Base-by-base conservation (phyloP, 2,797 vertebrate species). In the Babyrousa celebensis region DNA sequence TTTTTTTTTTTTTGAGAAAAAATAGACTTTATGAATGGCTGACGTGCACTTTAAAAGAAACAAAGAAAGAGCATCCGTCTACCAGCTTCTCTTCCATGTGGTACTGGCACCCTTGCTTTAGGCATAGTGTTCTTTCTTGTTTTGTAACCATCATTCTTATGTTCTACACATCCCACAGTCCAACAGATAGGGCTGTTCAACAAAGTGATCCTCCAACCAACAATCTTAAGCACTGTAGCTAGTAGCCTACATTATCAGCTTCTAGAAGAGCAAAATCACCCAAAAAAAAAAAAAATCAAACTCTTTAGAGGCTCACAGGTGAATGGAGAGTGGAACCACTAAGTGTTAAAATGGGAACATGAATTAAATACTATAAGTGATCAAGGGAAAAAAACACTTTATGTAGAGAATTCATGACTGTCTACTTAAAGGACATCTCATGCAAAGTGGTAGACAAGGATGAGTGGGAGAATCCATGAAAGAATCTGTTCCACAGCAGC, bases 251-350 rank as follows among this genome's bases (percentile, higher is more conserved):
- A 54, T 10, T 77, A 48, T 54, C 54, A 21, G 20, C 18, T 91
- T 85, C 21, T 23, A 27, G n/a, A 87, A 43, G 14, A 14, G 1
- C 18, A 84, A 14, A 29, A 62, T 79, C 27, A 58, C 58, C n/a
- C 65, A 94, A 90, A 15, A 88, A 68, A 65, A 79, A 87, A 12
- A 85, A 86, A 29, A 88, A 91, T 12, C 89, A 60, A 79, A 67
- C 6, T 27, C 32, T 75, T 91, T 32, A 32, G 12, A 70, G 12
- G 29, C 12, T 71, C 17, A 68, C 6, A 63, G 27, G 77, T 72
- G 56, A 91, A 71, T 20, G 32, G 15, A 88, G 16, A 72, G 68
- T n/a, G 86, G 23, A 95, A 67, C 12, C 4, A 14, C 15, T 27
- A 23, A 79, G n/a, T 43, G 27, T 62, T 54, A 60, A 43, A 43